Percentiles rank a stretch among this genome's conserved stretches.
These are phyloP conservation scores for Parazoanthus swiftii DNA, from an alignment of 92 coral and sea anemone species.

Conservation along the genomic window DNA sequence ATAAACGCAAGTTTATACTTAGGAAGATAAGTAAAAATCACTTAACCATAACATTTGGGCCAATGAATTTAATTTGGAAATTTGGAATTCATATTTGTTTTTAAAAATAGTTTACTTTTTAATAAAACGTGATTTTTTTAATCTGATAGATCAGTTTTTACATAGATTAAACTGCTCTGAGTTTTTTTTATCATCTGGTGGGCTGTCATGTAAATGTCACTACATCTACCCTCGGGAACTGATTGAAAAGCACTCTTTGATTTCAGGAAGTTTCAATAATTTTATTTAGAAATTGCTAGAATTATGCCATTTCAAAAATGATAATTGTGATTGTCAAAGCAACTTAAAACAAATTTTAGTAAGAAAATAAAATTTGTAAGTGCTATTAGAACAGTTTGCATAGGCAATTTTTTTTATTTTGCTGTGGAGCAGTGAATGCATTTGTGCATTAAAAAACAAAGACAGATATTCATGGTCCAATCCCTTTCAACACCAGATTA, in stretches of 20 bases:
- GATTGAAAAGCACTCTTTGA: background rate
- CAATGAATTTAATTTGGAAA: background rate
- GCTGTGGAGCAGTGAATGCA: too few species aligned
- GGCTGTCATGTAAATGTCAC: background rate
- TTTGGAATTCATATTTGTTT: slow-evolving; percentile 6
- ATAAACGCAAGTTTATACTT: slow-evolving; percentile 5
- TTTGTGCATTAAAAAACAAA: too few species aligned
- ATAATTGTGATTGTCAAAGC: too few species aligned
- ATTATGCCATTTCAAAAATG: too few species aligned
- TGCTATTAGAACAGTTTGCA: too few species aligned
- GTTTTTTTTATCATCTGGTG: background rate
- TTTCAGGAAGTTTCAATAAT: background rate
- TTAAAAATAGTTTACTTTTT: slow-evolving; percentile 13
- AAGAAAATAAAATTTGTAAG: too few species aligned
- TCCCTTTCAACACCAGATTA: too few species aligned
- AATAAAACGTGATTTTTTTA: background rate
- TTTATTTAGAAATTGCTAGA: too few species aligned
- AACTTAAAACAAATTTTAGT: too few species aligned
- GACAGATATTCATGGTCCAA: too few species aligned
- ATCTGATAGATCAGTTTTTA: too few species aligned
- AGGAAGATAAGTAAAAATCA: slow-evolving; percentile 17
- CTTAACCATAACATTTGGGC: slow-evolving; percentile 17
- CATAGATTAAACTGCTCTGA: background rate
- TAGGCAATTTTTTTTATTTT: too few species aligned
- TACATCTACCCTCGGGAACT: background rate